Base-by-base conservation (phyloP, 1,140 invertebrate genomes). In the Bombus picipes region DNA sequence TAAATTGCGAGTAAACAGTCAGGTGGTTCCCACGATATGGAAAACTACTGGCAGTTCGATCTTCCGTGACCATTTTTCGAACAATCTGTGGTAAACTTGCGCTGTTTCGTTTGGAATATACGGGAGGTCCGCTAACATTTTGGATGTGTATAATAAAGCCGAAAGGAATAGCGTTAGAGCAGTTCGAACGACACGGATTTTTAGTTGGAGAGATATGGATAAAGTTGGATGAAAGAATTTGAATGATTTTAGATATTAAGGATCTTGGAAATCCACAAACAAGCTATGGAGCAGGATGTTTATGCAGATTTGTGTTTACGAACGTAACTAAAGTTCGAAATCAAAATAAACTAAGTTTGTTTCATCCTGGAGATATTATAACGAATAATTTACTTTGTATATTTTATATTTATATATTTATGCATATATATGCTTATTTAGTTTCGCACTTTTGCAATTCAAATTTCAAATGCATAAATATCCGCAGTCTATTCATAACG, bases 1-100 rank as follows among this genome's bases (percentile, higher is more conserved):
- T 79, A 47, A 79, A 79, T 79, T 79, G 22, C 41, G 15, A 41
- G 59, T 43, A 83, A 83, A 76, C 74, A 43, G 43, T 25, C 34
- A n/a, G 32, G 15, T 34, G n/a, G 59, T 53, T 66, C 28, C 62
- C 41, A 37, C 65, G 41, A 68, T 83, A 77, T 47, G 73, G 53
- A 43, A 43, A 65, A 75, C 37, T 53, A n/a, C 57, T 82, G 25
- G 32, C 39, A 13, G 32, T 28, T 77, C 39, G n/a, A 77, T 68
- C 73, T 41, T 59, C 25, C 37, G 43, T 59, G 74, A 34, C 39
- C 71, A 73, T 80, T 71, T 43, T n/a, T 25, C 32, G 25, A 81
- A 53, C 32, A 3, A 37, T 53, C 47, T 18, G 3, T 13, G 37
- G 10, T 13, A 59, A n/a, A 59, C 22, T 59, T 34, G 34, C 22